Conservation (phyloP, 2,113 vertebrate genomes). For the Lepisosteus oculatus region DNA sequence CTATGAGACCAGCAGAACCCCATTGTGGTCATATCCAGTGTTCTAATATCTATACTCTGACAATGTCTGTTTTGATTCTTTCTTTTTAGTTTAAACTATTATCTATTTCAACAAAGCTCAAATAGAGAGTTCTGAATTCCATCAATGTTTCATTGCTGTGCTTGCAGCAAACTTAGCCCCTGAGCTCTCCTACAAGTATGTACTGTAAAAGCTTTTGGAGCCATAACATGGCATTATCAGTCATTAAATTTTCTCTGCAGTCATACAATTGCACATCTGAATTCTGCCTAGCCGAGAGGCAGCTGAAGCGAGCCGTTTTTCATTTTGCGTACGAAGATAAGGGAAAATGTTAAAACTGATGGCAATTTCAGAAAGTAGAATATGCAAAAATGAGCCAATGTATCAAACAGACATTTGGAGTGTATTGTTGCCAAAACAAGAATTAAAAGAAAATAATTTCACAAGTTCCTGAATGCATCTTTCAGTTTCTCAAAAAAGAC, state of each 20-base stretch:
- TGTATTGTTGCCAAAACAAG: not conserved
- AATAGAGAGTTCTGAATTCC: no score
- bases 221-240: not conserved
- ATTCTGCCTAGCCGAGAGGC: not conserved
- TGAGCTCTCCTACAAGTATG: no score
- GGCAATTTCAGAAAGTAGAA: slow-evolving; percentile 32
- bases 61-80: no score
- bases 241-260: not conserved
- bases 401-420: slow-evolving; percentile 25
- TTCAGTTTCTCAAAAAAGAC: no score
- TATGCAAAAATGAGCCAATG: slow-evolving; percentile 40
- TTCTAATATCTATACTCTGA: no score
- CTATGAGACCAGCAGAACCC: no score
- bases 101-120: no score
- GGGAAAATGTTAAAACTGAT: slow-evolving; percentile 43
- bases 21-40: no score
- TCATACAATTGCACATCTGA: not conserved
- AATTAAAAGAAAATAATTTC: not conserved
- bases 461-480: not conserved
- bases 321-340: slow-evolving; percentile 16
- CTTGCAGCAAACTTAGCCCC: no score
- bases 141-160: no score
- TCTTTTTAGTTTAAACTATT: no score
- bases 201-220: no score
- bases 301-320: slow-evolving; percentile 5